Conservation (phyloP, 2,888 invertebrate genomes). For the Euzetes globulus region DNA sequence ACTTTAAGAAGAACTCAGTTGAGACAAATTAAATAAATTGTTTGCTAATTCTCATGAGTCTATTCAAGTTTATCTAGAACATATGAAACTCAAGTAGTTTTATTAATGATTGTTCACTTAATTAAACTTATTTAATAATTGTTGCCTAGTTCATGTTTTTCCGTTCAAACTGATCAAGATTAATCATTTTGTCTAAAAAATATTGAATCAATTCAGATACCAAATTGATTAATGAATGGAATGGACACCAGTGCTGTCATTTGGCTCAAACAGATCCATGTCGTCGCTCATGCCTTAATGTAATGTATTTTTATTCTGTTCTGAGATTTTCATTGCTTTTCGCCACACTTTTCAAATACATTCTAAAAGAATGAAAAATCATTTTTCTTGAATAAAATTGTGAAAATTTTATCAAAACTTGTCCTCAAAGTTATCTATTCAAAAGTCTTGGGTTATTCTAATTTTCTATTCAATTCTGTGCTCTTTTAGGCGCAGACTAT, state of each 20-base stretch:
- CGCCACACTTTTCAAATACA: not conserved
- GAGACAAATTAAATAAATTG: too few relatives aligned
- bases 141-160: not conserved
- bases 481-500: not conserved
- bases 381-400: not conserved
- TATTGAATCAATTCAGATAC: not conserved
- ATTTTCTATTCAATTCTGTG: not conserved
- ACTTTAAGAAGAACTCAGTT: too few relatives aligned
- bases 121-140: too few relatives aligned
- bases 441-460: too few relatives aligned
- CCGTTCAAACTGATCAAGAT: not conserved
- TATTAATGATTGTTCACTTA: too few relatives aligned
- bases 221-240: not conserved
- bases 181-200: not conserved
- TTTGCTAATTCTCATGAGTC: too few relatives aligned
- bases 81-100: too few relatives aligned
- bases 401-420: too few relatives aligned
- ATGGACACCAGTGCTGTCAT: conserved; percentile 23
- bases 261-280: conserved; percentile 8
- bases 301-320: not conserved
- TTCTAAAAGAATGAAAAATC: not conserved
- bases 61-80: too few relatives aligned
- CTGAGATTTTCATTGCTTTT: not conserved
- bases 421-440: too few relatives aligned
- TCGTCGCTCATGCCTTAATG: conserved; percentile 4